Conservation (phyloP, 1,140 invertebrate genomes). For the Euglossa dilemma region DNA sequence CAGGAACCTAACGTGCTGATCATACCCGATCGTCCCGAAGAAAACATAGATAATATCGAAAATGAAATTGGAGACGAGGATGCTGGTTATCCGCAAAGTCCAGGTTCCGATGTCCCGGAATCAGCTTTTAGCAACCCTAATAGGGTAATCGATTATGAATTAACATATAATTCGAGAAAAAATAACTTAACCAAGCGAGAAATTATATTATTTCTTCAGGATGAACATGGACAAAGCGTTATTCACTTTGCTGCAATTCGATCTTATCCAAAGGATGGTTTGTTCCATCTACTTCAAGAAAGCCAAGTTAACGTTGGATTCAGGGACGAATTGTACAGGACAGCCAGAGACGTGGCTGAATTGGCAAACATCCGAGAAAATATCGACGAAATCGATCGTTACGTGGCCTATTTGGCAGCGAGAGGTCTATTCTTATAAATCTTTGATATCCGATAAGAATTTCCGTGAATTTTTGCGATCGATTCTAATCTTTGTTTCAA, state of each 20-base stretch:
- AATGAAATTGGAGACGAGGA: slow-evolving; percentile 71
- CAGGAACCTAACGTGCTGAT: slow-evolving; percentile 83
- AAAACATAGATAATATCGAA: slow-evolving; percentile 53
- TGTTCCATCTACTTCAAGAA: slow-evolving; percentile 90
- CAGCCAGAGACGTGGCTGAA: slow-evolving; percentile 92
- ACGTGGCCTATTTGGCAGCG: slow-evolving; percentile 88
- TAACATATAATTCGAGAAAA: too few relatives aligned
- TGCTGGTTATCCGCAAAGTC: slow-evolving; percentile 73
- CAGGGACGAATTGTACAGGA: slow-evolving; percentile 92
- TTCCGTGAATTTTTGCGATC: too few relatives aligned
- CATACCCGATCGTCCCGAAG: slow-evolving; percentile 78
- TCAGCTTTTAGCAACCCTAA: slow-evolving; percentile 85
- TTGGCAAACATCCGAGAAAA: slow-evolving; percentile 91
- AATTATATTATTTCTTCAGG: slow-evolving; percentile 81
- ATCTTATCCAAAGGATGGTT: slow-evolving; percentile 88
- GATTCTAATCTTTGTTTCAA: neutral
- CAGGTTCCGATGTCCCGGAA: slow-evolving; percentile 82
- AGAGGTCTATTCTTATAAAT: slow-evolving; percentile 83
- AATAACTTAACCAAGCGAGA: neutral
- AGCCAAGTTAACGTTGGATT: slow-evolving; percentile 89
- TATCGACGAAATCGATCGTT: slow-evolving; percentile 91
- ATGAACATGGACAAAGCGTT: slow-evolving; percentile 93
- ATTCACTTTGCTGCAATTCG: slow-evolving; percentile 93
- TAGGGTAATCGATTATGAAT: slow-evolving; percentile 80
- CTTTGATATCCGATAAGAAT: too few relatives aligned